A percentile compares a stretch with the other conserved stretches of the same genome.
Conservation (phyloP, 1,140 invertebrate genomes). For the Manduca sexta region DNA sequence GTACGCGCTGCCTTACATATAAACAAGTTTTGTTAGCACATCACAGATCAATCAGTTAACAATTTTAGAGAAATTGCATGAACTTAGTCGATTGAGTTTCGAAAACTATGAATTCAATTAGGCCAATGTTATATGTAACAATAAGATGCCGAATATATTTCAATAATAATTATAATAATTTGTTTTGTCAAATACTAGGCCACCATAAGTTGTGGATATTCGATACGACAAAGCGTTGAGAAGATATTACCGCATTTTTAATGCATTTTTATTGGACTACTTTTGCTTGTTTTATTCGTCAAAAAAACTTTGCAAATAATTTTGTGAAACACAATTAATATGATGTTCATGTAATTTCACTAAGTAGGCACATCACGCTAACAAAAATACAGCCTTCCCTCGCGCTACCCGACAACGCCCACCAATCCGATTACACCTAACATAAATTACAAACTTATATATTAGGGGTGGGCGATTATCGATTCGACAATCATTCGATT, state of each 20-base stretch:
- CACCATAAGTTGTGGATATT: no score
- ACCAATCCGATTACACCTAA: constrained; percentile 1
- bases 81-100: constrained; percentile 9
- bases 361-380: constrained; percentile 45
- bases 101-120: no score
- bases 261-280: no score
- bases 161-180: no score
- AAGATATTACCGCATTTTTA: no score
- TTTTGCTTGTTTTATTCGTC: no score
- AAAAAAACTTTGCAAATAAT: not conserved
- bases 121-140: no score
- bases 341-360: constrained; percentile 33
- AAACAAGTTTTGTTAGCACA: constrained; percentile 48
- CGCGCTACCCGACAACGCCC: constrained; percentile 12
- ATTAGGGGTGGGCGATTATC: not conserved
- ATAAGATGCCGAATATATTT: no score
- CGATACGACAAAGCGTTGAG: no score
- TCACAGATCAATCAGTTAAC: constrained; percentile 59
- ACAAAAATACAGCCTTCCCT: constrained; percentile 41
- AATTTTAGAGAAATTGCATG: constrained; percentile 31
- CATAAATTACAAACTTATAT: constrained; percentile 6
- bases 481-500: no score
- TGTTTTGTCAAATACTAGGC: no score
- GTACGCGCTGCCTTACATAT: constrained; percentile 24
- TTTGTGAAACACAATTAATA: constrained; percentile 3